Conservation (phyloP, 1,140 invertebrate species). For the Formica selysi region DNA sequence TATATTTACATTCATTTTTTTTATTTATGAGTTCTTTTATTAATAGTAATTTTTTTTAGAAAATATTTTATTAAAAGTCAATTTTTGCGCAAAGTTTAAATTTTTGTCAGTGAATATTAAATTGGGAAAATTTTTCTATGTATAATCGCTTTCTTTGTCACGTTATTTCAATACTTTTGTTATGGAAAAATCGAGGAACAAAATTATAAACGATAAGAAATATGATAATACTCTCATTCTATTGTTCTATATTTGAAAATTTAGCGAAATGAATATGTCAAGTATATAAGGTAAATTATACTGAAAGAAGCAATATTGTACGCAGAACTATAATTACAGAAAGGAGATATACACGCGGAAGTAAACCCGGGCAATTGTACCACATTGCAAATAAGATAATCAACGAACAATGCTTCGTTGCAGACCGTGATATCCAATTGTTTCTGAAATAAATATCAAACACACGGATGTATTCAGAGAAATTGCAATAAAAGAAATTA, state of each 20-base stretch:
- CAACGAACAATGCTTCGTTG: slow-evolving; percentile 25
- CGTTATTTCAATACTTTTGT: background rate
- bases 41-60: background rate
- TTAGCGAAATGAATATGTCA: background rate
- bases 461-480: background rate
- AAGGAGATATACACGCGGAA: background rate
- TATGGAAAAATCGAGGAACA: background rate
- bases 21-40: background rate
- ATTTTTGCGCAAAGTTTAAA: background rate
- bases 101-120: background rate
- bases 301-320: background rate
- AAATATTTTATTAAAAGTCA: too few relatives aligned
- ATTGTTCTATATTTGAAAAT: background rate
- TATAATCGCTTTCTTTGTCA: background rate
- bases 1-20: background rate
- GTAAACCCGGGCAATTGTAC: background rate
- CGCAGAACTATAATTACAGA: background rate
- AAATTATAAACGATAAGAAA: background rate
- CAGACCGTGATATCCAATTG: background rate
- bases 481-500: background rate
- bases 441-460: slow-evolving; percentile 3
- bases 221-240: background rate
- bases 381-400: background rate
- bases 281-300: background rate
- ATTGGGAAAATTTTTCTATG: background rate